phyloP scores from a whole-genome alignment of 2,888 invertebrate genomes.

The Noctuana brunneofusca region DNA sequence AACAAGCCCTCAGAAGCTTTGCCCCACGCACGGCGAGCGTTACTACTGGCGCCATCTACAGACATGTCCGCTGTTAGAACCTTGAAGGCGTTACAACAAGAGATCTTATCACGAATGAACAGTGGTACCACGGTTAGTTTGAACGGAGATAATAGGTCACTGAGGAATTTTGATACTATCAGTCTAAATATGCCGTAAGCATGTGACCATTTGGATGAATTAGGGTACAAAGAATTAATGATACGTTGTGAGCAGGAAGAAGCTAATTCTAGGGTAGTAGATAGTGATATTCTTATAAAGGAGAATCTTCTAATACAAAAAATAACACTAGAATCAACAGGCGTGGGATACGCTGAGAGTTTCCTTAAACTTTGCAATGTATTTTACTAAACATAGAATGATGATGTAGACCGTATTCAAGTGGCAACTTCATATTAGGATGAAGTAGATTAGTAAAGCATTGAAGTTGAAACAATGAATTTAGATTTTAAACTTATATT shows the following conservation, averaged over 20 bases:
- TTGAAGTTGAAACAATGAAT: constrained; percentile 7
- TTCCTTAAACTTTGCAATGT: no score
- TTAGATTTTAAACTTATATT: no score
- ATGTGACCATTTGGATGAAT: neutral
- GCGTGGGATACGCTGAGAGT: no score
- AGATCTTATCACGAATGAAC: constrained; percentile 83
- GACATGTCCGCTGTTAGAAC: constrained; percentile 89
- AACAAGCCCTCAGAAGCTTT: constrained; percentile 89
- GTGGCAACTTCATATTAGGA: neutral
- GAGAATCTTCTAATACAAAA: no score
- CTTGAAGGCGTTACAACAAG: constrained; percentile 88
- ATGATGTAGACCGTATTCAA: no score
- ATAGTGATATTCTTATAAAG: neutral
- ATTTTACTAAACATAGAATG: no score
- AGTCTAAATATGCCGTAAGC: constrained; percentile 74
- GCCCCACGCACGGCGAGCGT: constrained; percentile 91
- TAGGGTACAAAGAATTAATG: constrained; percentile 21
- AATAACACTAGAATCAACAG: no score
- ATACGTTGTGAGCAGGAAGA: neutral
- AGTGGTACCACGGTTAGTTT: constrained; percentile 66
- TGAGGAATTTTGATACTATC: constrained; percentile 77
- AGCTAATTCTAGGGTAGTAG: neutral
- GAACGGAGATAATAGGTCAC: constrained; percentile 67
- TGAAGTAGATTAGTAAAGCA: neutral
- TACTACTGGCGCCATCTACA: constrained; percentile 87